Evolutionary conservation across 2,797 vertebrate genomes (phyloP).

Genomic region (Phyllotis vaccarum): DNA sequence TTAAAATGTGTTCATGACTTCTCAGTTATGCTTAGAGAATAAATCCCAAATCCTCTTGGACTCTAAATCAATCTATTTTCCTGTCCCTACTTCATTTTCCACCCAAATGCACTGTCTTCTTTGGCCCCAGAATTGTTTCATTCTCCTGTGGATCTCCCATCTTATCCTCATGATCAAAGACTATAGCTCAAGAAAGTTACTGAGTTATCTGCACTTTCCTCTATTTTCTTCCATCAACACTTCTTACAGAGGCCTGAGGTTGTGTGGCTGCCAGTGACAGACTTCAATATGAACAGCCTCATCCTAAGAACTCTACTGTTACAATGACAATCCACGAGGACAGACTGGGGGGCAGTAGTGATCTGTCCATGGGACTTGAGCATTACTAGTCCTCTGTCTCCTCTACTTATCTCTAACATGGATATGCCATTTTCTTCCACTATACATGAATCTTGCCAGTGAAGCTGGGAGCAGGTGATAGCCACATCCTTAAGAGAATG

Average conservation of each 20-base stretch:
- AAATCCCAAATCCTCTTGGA: constrained; percentile 13
- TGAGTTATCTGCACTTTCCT: neutral
- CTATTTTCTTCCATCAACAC: neutral
- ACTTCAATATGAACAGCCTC: neutral
- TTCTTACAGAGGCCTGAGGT: constrained; percentile 6
- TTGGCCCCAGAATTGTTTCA: neutral
- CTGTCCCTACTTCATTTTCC: neutral
- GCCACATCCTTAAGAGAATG: neutral
- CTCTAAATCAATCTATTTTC: neutral
- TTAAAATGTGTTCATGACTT: constrained; percentile 22
- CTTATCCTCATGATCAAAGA: neutral
- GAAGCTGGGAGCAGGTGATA: neutral
- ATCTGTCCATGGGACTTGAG: neutral
- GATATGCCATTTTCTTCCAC: neutral
- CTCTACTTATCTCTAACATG: neutral
- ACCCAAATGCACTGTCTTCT: neutral
- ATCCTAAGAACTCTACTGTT: neutral
- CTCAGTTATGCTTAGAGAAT: neutral
- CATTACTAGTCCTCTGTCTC: neutral
- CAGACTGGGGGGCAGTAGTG: neutral
- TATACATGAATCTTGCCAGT: neutral
- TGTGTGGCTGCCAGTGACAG: neutral
- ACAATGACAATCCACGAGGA: neutral
- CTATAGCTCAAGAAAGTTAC: neutral
- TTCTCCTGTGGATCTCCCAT: neutral